These are phyloP conservation scores for Eupeodes corollae DNA, from an alignment of 1,140 invertebrate genomes.

Conservation along the genomic window DNA sequence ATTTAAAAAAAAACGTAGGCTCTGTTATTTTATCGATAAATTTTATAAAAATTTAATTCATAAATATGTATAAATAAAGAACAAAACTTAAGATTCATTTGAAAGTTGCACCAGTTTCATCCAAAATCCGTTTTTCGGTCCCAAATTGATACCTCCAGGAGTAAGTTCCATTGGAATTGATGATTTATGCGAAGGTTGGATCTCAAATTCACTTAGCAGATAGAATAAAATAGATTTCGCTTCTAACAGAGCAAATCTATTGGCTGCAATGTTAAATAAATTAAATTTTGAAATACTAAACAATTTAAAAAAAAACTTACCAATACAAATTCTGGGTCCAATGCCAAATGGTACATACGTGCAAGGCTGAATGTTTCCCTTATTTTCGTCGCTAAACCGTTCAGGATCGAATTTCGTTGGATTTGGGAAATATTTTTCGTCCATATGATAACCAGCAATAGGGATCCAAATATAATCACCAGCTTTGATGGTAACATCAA, in stretches of 20 bases:
- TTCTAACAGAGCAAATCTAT: conserved; percentile 47
- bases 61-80: no score
- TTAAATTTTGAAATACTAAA: no score
- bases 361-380: conserved; percentile 15
- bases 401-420: conserved; percentile 42
- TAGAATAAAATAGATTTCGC: conserved; percentile 42
- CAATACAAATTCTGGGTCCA: conserved; percentile 37
- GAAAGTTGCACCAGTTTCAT: not conserved
- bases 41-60: no score
- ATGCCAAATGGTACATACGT: conserved; percentile 32
- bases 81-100: no score
- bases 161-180: conserved; percentile 6
- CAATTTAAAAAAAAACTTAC: no score
- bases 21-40: no score
- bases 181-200: conserved; percentile 5
- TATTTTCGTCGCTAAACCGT: conserved; percentile 39
- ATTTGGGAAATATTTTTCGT: conserved; percentile 41
- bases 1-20: no score
- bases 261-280: not conserved
- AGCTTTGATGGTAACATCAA: conserved; percentile 17
- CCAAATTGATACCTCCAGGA: not conserved
- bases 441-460: conserved; percentile 28
- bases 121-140: conserved; percentile 5
- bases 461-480: conserved; percentile 27
- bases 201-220: conserved; percentile 7